These are phyloP conservation scores for Willowsia nigromaculata DNA, from an alignment of 2,888 invertebrate genomes.

Conservation along the genomic window DNA sequence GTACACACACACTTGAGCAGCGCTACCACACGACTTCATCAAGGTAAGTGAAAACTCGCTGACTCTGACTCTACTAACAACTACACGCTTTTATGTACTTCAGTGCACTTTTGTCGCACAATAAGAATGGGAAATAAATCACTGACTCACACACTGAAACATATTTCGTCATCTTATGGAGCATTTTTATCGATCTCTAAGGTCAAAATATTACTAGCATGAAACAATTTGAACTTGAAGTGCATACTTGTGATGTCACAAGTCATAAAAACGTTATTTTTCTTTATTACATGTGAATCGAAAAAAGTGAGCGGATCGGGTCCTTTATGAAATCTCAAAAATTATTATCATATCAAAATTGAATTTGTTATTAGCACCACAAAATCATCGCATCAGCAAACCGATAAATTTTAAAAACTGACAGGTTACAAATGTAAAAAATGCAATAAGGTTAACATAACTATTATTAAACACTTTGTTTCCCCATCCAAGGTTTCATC, in stretches of 20 bases:
- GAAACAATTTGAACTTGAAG: not conserved
- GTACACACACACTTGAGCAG: too few species aligned
- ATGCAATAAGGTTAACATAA: not conserved
- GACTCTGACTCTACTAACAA: too few species aligned
- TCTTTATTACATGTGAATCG: too few species aligned
- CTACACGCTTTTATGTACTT: too few species aligned
- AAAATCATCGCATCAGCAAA: not conserved
- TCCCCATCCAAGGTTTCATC: not conserved
- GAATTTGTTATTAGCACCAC: not conserved
- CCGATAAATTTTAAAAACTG: constrained; percentile 3
- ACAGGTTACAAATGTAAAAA: not conserved
- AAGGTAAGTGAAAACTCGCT: too few species aligned
- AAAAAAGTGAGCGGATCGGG: not conserved
- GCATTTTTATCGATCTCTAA: too few species aligned
- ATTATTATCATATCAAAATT: not conserved
- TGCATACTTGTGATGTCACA: not conserved
- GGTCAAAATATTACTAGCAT: too few species aligned
- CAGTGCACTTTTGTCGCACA: too few species aligned
- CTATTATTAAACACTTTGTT: constrained; percentile 4
- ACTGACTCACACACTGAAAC: not conserved
- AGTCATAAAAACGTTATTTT: not conserved
- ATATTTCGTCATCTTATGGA: not conserved
- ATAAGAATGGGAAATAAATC: not conserved
- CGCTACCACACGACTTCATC: too few species aligned
- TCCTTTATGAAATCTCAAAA: not conserved